Evolutionary conservation across 2,797 vertebrate genomes (phyloP).

Genomic region (Peromyscus aztecus): DNA sequence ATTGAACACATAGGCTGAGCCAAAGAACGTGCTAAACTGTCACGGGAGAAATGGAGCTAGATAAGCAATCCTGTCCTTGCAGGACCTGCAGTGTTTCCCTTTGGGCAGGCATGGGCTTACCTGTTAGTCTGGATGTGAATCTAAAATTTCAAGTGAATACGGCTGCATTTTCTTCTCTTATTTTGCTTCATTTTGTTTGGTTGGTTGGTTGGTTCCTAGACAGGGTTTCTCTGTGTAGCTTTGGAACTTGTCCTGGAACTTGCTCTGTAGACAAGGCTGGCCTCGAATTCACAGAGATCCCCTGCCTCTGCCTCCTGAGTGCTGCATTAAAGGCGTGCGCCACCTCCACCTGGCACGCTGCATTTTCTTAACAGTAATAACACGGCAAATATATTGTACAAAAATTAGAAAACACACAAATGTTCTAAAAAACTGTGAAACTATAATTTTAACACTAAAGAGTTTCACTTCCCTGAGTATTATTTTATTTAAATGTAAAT

Average conservation of each 20-base stretch:
- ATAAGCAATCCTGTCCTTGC: neutral
- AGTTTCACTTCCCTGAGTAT: neutral
- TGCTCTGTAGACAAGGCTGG: too few species aligned
- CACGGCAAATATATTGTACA: neutral
- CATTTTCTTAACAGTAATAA: neutral
- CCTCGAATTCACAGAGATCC: too few species aligned
- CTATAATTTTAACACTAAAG: neutral
- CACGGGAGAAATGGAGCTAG: neutral
- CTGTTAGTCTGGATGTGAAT: neutral
- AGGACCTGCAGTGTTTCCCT: neutral
- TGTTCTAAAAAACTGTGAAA: neutral
- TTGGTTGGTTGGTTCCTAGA: too few species aligned
- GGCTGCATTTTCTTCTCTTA: neutral
- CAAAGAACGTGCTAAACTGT: neutral
- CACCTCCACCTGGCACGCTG: neutral
- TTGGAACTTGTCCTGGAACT: too few species aligned
- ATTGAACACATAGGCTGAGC: neutral
- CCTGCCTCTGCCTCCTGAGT: too few species aligned
- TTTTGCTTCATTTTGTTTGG: too few species aligned
- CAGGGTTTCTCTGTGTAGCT: too few species aligned
- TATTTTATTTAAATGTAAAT: neutral
- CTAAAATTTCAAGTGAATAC: neutral
- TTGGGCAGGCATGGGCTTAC: neutral
- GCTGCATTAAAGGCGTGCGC: too few species aligned
- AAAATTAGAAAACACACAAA: constrained; percentile 17